These are phyloP conservation scores for Cataglyphis albicans DNA, from an alignment of 2,888 invertebrate genomes.

Conservation along the genomic window DNA sequence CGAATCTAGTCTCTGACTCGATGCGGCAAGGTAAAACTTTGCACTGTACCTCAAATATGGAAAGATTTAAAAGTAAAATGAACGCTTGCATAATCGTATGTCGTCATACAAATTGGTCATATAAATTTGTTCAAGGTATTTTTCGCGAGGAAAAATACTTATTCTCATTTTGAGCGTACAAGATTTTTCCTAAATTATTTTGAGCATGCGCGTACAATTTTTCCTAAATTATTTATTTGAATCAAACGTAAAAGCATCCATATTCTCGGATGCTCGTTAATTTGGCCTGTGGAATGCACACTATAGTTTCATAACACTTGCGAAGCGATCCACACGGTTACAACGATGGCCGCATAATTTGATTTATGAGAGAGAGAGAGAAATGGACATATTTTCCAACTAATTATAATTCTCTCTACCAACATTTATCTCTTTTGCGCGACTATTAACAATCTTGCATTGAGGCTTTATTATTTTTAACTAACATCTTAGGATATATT, in stretches of 20 bases:
- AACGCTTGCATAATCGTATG: constrained; percentile 21
- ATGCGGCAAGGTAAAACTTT: neutral
- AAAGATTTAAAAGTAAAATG: constrained; percentile 39
- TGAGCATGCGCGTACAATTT: neutral
- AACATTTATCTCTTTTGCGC: neutral
- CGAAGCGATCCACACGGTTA: neutral
- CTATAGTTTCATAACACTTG: constrained; percentile 16
- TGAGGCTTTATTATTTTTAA: neutral
- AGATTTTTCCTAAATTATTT: neutral
- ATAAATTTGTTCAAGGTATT: constrained; percentile 4
- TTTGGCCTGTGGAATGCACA: neutral
- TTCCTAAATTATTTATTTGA: neutral
- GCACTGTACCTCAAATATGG: constrained; percentile 15
- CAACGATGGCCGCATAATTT: constrained; percentile 14
- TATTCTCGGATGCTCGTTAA: constrained; percentile 17
- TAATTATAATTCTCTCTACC: constrained; percentile 19
- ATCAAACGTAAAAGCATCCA: neutral
- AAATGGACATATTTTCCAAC: neutral
- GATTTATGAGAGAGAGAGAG: too few species aligned
- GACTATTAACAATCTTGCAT: neutral
- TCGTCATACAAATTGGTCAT: neutral
- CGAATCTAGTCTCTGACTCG: neutral
- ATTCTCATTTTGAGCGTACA: constrained; percentile 7
- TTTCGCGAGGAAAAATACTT: neutral
- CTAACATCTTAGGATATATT: neutral